Percentiles rank a stretch among this genome's conserved stretches.
phyloP scores from a whole-genome alignment of 2,888 invertebrate species.

The Exocentrus adspersus region DNA sequence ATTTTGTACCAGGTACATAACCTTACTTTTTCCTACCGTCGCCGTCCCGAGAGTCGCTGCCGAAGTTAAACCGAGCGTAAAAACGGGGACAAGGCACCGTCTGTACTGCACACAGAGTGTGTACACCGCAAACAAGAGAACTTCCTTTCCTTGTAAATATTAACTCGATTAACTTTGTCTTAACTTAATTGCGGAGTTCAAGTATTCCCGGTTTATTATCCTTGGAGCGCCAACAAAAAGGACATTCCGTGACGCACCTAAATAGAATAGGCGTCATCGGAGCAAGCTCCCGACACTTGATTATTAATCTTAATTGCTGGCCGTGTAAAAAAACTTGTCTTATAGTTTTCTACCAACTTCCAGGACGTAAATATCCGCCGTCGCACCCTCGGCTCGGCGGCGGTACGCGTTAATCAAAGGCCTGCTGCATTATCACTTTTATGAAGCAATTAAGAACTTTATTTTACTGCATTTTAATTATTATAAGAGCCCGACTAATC shows the following conservation, averaged over 20 bases:
- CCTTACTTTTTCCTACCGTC: too few species aligned
- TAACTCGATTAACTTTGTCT: constrained; percentile 44
- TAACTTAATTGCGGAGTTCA: constrained; percentile 39
- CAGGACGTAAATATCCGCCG: background rate
- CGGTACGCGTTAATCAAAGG: constrained; percentile 13
- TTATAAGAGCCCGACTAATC: constrained; percentile 22
- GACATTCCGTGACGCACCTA: too few species aligned
- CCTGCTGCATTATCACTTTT: constrained; percentile 22
- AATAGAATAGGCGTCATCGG: too few species aligned
- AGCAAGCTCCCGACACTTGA: too few species aligned
- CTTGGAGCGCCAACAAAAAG: constrained; percentile 26
- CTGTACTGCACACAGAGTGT: constrained; percentile 38
- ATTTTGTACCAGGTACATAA: too few species aligned
- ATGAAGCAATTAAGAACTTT: constrained; percentile 25
- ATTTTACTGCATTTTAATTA: constrained; percentile 27
- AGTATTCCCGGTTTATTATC: constrained; percentile 32
- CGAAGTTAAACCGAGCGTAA: constrained; percentile 43
- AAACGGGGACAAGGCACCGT: constrained; percentile 43
- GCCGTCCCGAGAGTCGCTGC: constrained; percentile 27
- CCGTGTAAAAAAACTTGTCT: too few species aligned
- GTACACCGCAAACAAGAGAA: constrained; percentile 43
- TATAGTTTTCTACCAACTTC: background rate
- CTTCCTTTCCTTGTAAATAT: constrained; percentile 48
- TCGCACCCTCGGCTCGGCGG: background rate
- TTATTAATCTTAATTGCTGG: too few species aligned